These are phyloP conservation scores for Drosophila sp. DNA, from an alignment of 1,140 invertebrate genomes.

Conservation along the genomic window DNA sequence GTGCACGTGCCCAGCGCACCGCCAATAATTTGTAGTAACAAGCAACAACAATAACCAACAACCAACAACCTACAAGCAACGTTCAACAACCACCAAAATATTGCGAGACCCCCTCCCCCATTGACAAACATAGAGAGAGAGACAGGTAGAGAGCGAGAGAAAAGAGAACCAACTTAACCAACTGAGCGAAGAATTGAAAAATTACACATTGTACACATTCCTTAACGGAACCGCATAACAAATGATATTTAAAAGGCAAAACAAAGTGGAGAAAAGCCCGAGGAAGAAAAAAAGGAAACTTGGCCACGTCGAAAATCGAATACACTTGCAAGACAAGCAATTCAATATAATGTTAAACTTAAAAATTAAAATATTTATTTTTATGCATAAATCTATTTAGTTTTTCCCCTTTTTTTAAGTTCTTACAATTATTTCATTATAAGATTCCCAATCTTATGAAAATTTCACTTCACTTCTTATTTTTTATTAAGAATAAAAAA, in stretches of 20 bases:
- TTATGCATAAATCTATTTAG: no score
- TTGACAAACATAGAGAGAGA: background rate
- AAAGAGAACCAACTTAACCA: background rate
- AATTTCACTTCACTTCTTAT: no score
- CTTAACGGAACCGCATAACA: background rate
- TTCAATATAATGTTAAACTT: no score
- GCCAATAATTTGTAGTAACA: constrained; percentile 80
- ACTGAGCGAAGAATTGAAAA: constrained; percentile 58
- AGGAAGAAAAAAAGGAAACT: background rate
- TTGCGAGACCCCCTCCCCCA: constrained; percentile 6
- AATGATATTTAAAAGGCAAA: constrained; percentile 24
- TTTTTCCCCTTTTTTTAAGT: no score
- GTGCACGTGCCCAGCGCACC: constrained; percentile 68
- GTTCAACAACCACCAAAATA: constrained; percentile 59
- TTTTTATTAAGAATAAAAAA: no score
- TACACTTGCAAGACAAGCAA: background rate
- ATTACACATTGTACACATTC: constrained; percentile 47
- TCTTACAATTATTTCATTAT: no score
- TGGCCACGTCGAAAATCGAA: background rate
- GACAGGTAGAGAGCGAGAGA: background rate
- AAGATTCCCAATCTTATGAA: no score
- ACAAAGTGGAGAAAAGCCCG: background rate
- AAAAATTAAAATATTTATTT: no score
- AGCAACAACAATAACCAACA: constrained; percentile 62
- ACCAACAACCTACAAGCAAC: no score